Evolutionary conservation across 1,140 invertebrate genomes (phyloP), one percentile per base, ranked within the genome.

Genomic region (Lordiphosa stackelbergi): DNA sequence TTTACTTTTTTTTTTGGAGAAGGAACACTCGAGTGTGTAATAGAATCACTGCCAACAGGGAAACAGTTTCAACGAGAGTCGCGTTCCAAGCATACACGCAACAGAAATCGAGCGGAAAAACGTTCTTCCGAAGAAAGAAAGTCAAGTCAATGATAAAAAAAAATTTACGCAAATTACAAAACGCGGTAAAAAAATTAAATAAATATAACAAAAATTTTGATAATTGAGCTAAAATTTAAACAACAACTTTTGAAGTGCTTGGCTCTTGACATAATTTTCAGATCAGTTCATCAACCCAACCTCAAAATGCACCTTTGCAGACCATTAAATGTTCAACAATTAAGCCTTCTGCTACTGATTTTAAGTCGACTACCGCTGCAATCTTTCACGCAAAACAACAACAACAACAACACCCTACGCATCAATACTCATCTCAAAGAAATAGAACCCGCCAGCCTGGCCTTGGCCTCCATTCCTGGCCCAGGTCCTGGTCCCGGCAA

Each of bases 1-100:
- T 45, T 57, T 57, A 48, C 51, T 36, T 59, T 53, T 66, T 46
- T 47, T 69, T 73, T 73, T 71, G 58, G 56, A 72, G 77, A 65
- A 81, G 77, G 71, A 81, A 81, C 72, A 83, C 53, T 57, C 66
- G 59, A 66, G 66, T 56, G 63, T 69, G 75, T 55, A 71, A 53
- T 58, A 53, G 66, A 70, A 75, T 75, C 72, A 37, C 49, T 49
- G 66, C 53, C 66, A 68, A 64, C 53, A 59, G 63, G 54, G 64
- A 60, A 72, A 75, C 75, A 81, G 75, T 72, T 73, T 75, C 54
- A 45, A 59, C 64, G 62, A 69, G 72, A 83, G 63, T 75, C 71
- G 77, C 75, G 59, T 34, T 56, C 63, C 49, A 64, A 56, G n/a
- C 77, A 63, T 66, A 81, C 75, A 75, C 63, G 62, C 66, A 74